Evolutionary conservation across 2,113 vertebrate genomes (phyloP).

Genomic region (Actenoides lindsayi): DNA sequence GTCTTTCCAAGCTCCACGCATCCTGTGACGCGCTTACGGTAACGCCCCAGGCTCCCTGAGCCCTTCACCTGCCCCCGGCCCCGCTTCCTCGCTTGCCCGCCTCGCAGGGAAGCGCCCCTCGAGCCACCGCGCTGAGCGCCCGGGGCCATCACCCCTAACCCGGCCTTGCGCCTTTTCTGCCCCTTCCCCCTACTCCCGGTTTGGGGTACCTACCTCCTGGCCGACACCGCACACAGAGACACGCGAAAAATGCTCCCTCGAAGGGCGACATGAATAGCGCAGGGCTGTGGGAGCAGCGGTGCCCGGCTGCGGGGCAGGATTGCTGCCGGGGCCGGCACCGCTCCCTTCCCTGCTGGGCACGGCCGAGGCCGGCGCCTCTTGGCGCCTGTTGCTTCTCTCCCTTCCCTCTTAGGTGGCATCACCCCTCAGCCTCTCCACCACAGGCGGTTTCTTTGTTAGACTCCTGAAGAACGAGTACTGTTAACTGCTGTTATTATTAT

Average conservation of each 20-base stretch:
- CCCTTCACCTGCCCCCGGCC: too few relatives aligned
- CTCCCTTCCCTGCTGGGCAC: background rate
- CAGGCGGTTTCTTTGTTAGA: too few relatives aligned
- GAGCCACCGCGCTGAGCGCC: too few relatives aligned
- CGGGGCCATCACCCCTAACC: background rate
- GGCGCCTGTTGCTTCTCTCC: too few relatives aligned
- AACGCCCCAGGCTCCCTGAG: too few relatives aligned
- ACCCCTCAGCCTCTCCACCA: too few relatives aligned
- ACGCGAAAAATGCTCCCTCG: fast-evolving
- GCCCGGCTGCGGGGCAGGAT: fast-evolving
- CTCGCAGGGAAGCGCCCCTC: background rate
- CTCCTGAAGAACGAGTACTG: too few relatives aligned
- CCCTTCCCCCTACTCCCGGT: background rate
- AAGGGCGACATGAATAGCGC: background rate
- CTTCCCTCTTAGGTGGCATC: too few relatives aligned
- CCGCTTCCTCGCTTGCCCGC: fast-evolving
- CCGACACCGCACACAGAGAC: fast-evolving
- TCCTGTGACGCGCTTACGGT: fast-evolving
- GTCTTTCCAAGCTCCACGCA: background rate
- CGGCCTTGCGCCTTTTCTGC: background rate
- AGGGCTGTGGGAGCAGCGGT: fast-evolving
- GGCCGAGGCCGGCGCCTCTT: too few relatives aligned
- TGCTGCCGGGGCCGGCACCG: fast-evolving
- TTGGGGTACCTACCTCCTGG: background rate
- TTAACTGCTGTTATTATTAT: too few relatives aligned